A percentile compares a stretch with the other conserved stretches of the same genome.
Evolutionary conservation across 2,113 vertebrate species (phyloP).

Genomic region (Panthera tigris): DNA sequence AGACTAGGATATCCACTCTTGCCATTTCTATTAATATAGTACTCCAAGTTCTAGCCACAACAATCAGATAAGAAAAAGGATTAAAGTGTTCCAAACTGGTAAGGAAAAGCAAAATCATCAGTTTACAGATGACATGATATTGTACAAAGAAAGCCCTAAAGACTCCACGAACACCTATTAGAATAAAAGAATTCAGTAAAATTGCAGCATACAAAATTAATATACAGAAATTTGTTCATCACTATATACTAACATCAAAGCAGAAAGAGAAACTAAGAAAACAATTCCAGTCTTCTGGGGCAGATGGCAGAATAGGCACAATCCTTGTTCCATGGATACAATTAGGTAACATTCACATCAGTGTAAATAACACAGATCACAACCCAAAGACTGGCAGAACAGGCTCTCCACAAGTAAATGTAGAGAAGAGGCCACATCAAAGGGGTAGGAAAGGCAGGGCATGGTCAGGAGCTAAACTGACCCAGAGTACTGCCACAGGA

Average conservation of each 20-base stretch:
- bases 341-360: background rate
- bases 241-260: background rate
- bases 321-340: background rate
- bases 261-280: background rate
- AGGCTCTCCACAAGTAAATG: background rate
- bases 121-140: background rate
- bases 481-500: background rate
- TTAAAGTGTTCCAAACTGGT: background rate
- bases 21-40: background rate
- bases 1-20: background rate
- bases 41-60: background rate
- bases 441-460: background rate
- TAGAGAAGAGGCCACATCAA: background rate
- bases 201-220: background rate
- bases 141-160: background rate
- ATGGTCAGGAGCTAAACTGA: background rate
- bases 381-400: background rate
- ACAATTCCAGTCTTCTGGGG: background rate
- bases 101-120: background rate
- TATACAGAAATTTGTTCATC: background rate
- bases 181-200: background rate
- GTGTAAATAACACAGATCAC: background rate
- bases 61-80: background rate
- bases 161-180: background rate
- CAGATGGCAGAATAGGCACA: background rate